These are phyloP conservation scores for Butorides virescens DNA, from an alignment of 2,113 vertebrate genomes.

Conservation along the genomic window DNA sequence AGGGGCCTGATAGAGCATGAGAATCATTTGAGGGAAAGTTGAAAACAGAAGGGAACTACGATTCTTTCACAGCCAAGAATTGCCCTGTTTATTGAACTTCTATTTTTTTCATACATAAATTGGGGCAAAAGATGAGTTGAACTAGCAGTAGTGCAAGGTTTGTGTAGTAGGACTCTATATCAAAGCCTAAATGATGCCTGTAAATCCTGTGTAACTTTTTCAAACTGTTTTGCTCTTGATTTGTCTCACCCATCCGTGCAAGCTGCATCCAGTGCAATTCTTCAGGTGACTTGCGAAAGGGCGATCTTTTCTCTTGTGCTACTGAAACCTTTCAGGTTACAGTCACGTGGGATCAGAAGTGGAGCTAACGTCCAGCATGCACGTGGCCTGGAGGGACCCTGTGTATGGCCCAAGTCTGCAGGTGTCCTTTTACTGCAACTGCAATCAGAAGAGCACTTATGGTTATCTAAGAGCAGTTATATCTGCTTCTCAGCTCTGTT, in stretches of 20 bases:
- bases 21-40: neutral
- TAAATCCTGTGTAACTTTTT: neutral
- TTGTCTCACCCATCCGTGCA: neutral
- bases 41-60: neutral
- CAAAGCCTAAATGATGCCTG: neutral
- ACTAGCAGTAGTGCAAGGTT: neutral
- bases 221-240: neutral
- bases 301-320: neutral
- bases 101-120: neutral
- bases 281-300: neutral
- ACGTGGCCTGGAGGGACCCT: neutral
- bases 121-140: neutral
- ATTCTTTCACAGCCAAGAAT: neutral
- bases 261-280: neutral
- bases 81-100: neutral
- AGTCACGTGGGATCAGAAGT: neutral
- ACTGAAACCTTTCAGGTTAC: neutral
- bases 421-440: neutral
- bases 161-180: neutral
- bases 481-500: neutral
- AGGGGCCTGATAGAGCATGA: neutral
- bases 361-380: rapidly evolving
- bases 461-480: neutral
- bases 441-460: neutral
- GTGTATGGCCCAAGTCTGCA: neutral